These are phyloP conservation scores for Oreocharis arfaki DNA, from an alignment of 2,113 vertebrate species.

Conservation along the genomic window DNA sequence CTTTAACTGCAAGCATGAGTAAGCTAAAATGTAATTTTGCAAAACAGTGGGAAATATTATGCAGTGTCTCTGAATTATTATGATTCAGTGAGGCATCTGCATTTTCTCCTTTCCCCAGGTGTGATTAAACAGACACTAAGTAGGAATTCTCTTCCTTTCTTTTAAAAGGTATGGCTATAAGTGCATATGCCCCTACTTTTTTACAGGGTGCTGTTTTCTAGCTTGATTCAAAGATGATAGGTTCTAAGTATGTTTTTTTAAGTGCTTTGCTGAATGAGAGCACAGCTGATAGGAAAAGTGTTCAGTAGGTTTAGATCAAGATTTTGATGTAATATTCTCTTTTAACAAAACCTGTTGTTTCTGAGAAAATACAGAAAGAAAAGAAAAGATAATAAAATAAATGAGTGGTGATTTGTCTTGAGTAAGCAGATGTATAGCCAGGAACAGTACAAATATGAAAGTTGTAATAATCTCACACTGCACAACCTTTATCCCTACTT, in stretches of 20 bases:
- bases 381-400: not conserved
- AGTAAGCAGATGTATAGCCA: not conserved
- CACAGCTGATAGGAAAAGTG: accelerated
- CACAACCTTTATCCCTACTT: not conserved
- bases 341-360: not conserved
- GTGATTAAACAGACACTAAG: not conserved
- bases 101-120: not conserved
- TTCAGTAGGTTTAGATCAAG: not conserved
- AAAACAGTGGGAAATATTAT: not conserved
- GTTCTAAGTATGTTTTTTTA: not conserved
- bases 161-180: not conserved
- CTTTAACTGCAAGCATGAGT: not conserved
- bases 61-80: not conserved
- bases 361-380: not conserved
- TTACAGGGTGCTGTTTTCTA: not conserved
- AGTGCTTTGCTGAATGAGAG: not conserved
- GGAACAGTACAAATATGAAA: not conserved
- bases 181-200: not conserved
- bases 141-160: not conserved
- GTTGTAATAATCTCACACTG: not conserved
- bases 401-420: not conserved
- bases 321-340: not conserved
- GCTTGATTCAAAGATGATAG: not conserved
- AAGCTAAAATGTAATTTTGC: not conserved
- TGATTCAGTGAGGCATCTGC: not conserved